phyloP scores from a whole-genome alignment of 2,888 invertebrate species.

The Cataglyphis cursor region DNA sequence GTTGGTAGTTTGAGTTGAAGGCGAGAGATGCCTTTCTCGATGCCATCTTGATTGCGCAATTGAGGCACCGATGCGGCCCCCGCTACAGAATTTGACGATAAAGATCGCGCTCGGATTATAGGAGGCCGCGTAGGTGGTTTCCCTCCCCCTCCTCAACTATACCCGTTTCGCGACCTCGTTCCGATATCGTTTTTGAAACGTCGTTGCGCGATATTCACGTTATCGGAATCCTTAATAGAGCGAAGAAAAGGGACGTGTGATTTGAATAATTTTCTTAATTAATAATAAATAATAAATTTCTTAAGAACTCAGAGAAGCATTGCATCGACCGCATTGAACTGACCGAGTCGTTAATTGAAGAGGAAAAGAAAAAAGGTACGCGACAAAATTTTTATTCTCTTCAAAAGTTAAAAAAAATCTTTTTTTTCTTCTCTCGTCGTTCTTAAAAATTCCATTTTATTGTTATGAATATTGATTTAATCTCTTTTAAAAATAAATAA shows the following conservation, averaged over 20 bases:
- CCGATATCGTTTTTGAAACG: background rate
- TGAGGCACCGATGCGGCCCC: slow-evolving; percentile 78
- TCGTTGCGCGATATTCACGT: background rate
- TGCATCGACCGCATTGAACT: background rate
- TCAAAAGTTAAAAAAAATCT: background rate
- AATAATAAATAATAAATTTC: background rate
- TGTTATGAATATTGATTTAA: background rate
- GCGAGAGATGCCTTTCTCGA: slow-evolving; percentile 85
- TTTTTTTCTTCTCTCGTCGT: background rate
- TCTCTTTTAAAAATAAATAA: background rate
- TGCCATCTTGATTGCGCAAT: slow-evolving; percentile 86
- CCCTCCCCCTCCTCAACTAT: slow-evolving; percentile 3
- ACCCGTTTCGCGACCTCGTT: background rate
- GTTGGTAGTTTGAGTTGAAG: slow-evolving; percentile 86
- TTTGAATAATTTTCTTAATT: too few species aligned
- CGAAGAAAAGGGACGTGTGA: background rate
- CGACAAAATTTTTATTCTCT: background rate
- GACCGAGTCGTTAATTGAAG: background rate
- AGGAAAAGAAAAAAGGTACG: background rate
- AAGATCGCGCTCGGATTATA: slow-evolving; percentile 79
- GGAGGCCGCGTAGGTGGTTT: slow-evolving; percentile 73
- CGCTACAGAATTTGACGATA: slow-evolving; percentile 82
- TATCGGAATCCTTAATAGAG: background rate
- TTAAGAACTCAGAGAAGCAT: background rate
- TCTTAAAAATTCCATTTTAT: background rate